Base-by-base conservation (phyloP, 2,888 invertebrate species). In the Sarcophaga caerulescens region DNA sequence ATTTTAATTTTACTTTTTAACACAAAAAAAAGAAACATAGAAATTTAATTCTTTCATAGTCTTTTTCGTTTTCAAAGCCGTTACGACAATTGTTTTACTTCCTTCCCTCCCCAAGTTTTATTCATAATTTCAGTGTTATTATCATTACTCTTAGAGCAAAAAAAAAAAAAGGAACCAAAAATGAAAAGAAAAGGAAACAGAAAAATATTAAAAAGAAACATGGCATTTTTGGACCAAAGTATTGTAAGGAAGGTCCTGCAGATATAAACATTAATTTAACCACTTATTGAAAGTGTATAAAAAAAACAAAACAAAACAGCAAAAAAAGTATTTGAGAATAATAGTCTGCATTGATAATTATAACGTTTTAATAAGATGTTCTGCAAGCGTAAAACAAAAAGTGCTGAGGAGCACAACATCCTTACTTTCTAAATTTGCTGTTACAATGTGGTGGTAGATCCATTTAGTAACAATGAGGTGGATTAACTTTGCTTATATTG, bases 261-360 rank as follows among this genome's bases (percentile, higher is more conserved):
- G 57, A 44, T 12, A 71, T 52, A 71, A 71, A 71, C 35, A 59
- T 71, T 59, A 71, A 71, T 71, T 71, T 59, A 71, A 57, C 57
- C 70, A 71, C 70, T 71, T 71, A 71, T 71, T 25, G 57, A 57
- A 71, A 59, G 59, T 57, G 3, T 70, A 35, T 17, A n/a, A 52
- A 17, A 17, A 52, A 47, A 25, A 5, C 4, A 25, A 12, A 47
- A 52, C 8, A 17, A 17, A 2, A 10, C 2, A 35, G 10, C 0
- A 17, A 17, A 52, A 47, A 10, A 70, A 25, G 0, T 25, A 25
- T 52, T 52, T 8, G 23, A 52, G 45, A 14, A 57, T 23, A 70
- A 52, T 23, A 17, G 17, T 70, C 70, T 70, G 70, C 70, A 21
- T 8, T 14, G 19, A 57, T 70, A 52, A 57, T 57, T 57, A 70